Base-by-base conservation (phyloP, 2,888 invertebrate species). In the Seira musarum region DNA sequence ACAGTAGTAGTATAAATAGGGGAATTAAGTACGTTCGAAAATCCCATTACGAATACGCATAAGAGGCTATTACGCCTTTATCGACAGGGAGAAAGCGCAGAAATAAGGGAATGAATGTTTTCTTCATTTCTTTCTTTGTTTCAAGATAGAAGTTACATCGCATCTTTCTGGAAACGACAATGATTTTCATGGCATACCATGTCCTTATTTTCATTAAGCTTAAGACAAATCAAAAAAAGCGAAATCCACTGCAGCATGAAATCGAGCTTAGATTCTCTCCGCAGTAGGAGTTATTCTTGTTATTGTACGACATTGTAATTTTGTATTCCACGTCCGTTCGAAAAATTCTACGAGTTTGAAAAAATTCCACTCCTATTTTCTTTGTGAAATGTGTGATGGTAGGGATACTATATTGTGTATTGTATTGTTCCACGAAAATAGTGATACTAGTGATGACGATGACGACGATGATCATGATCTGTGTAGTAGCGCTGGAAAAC, bases 1-100 rank as follows among this genome's bases (percentile, higher is more conserved):
- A 22, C 53, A 5, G 21, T 53, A 53, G 30, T 15, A 60, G 60
- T 60, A n/a, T n/a, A 60, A 60, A 60, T 21, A 60, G 10, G 21
- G n/a, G 60, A 60, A 60, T 60, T 22, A 22, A 22, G 15, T 21
- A 17, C 53, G 53, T 8, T 53, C 15, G 17, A 53, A 53, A 53
- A 60, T 60, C 19, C 60, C 60, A 60, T 60, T 60, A 60, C 21
- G 60, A 60, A 60, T 60, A 60, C 60, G 60, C 22, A 60, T 60
- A 60, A 60, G 8, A 21, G 60, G 60, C 60, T 21, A 60, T 60
- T 60, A 60, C 21, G 60, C 60, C n/a, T 60, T 60, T 60, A 60
- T 60, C 60, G 60, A 60, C 49, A 13, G 49, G 15, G 17, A 40
- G 13, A 40, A 40, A 49, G 30, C 30, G 30, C 30, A 30, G 49